Evolutionary conservation across 1,140 invertebrate species (phyloP), one percentile per base, ranked within the genome.

Genomic region (Danaus plexippus): DNA sequence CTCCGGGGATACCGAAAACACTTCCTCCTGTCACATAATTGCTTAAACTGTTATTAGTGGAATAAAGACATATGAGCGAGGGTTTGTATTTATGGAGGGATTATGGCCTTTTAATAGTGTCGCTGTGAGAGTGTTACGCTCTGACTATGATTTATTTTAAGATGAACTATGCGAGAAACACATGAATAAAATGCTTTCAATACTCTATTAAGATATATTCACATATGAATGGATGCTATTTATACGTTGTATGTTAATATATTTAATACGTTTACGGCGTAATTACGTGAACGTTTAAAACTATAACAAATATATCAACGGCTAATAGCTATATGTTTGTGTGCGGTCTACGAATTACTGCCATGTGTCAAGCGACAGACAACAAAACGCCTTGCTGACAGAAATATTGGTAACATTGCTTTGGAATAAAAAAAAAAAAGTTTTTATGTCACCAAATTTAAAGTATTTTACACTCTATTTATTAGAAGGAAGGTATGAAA

Each of bases 21-120:
- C 75, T 82, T 85, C 79, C 81, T 77, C 80, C 76, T 82, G 81
- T 85, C 79, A 81, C 76, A 77, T 85, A 85, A 80, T 85, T 75
- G 77, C 71, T 75, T 66, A 81, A 85, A 85, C 83, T 81, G 81
- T 81, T 85, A 85, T 85, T 85, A 85, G 78, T 75, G 67, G 74
- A 81, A 85, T 83, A 81, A 77, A 85, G 82, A 85, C 78, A 80
- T 83, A 85, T 85, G 76, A 70, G 71, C 71, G 72, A 70, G 72
- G 71, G 61, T 51, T 53, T 67, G 71, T 81, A 82, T 85, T 77
- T 81, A 85, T 85, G 77, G 77, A 48, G 32, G 43, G 62, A 59
- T 65, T 80, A 82, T 71, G 78, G 67, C 66, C 65, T 76, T 81
- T 85, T 81, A 83, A 83, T 80, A 73, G 73, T 67, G 70, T 63